These are phyloP conservation scores for Prochilodus magdalenae DNA, from an alignment of 2,113 vertebrate genomes.

Conservation along the genomic window DNA sequence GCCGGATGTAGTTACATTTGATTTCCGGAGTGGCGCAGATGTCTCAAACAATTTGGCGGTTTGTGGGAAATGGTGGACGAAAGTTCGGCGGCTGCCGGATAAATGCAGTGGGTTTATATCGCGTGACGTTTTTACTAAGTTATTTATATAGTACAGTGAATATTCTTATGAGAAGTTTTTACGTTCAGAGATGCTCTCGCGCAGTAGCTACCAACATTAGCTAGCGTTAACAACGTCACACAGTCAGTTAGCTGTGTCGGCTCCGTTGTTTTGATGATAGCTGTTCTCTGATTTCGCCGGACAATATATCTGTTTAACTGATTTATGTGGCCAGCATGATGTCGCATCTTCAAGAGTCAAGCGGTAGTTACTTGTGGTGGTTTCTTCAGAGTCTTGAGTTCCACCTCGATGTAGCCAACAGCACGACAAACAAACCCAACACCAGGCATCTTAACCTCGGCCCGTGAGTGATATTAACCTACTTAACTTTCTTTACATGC, in stretches of 20 bases:
- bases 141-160: not conserved
- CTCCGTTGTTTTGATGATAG: not conserved
- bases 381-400: slow-evolving; percentile 72
- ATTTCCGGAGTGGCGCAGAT: slow-evolving; percentile 29
- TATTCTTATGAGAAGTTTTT: not conserved
- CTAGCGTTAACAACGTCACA: not conserved
- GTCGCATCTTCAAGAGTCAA: slow-evolving; percentile 57
- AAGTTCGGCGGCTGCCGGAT: not conserved
- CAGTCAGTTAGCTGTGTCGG: not conserved
- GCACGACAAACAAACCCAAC: slow-evolving; percentile 50
- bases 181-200: not conserved
- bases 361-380: slow-evolving; percentile 74
- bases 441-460: slow-evolving; percentile 70
- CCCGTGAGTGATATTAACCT: slow-evolving; percentile 65
- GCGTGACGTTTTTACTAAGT: not conserved
- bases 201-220: not conserved
- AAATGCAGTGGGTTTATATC: slow-evolving; percentile 5
- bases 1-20: slow-evolving; percentile 36
- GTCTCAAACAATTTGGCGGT: slow-evolving; percentile 64
- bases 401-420: slow-evolving; percentile 58
- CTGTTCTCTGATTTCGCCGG: not conserved
- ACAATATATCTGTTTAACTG: not conserved
- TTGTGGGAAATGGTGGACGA: slow-evolving; percentile 23
- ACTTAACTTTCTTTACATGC: not conserved
- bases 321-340: slow-evolving; percentile 29